phyloP scores from a whole-genome alignment of 2,113 vertebrate genomes.

The Marmota flaviventris region DNA sequence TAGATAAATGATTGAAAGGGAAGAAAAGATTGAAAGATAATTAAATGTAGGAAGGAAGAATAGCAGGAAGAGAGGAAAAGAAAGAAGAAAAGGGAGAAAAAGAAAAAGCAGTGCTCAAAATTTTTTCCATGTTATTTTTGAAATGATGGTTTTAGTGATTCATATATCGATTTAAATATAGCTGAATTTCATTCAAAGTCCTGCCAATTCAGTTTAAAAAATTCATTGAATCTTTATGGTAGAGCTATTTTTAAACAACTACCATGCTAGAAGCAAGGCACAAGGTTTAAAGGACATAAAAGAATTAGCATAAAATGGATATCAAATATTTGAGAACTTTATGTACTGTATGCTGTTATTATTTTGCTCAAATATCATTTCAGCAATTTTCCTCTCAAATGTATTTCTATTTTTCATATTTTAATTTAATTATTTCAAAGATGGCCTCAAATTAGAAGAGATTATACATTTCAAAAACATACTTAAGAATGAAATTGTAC shows the following conservation, averaged over 20 bases:
- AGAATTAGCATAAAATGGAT: not conserved
- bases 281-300: too few relatives aligned
- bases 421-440: not conserved
- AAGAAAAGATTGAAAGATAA: not conserved
- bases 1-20: not conserved
- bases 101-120: not conserved
- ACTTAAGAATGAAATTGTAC: not conserved
- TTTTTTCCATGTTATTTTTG: not conserved
- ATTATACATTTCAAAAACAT: not conserved
- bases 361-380: constrained; percentile 22
- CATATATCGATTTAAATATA: not conserved
- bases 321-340: not conserved
- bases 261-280: not conserved
- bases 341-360: not conserved
- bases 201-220: constrained; percentile 7
- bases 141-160: not conserved
- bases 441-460: not conserved
- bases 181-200: not conserved
- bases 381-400: constrained; percentile 21
- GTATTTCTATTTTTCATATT: not conserved
- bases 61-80: rapidly evolving
- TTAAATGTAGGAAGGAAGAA: not conserved
- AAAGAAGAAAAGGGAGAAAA: not conserved
- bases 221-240: not conserved
- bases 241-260: not conserved